A percentile compares a stretch with the other conserved stretches of the same genome.
Evolutionary conservation across 2,113 vertebrate species (phyloP).

Genomic region (Rostratula benghalensis): DNA sequence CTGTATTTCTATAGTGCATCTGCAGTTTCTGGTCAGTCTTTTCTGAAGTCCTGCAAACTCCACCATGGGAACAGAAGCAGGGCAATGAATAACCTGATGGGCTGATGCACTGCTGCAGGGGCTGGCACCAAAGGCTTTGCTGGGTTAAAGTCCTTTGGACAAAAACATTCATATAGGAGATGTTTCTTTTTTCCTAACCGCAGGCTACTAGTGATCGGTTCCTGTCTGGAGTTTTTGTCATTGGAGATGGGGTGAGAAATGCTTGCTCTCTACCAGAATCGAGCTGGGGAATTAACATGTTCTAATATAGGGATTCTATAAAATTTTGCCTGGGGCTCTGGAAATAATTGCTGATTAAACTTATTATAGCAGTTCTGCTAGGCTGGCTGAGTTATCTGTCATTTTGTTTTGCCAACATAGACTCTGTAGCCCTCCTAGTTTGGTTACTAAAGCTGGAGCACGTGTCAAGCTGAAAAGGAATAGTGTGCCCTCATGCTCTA

Average conservation of each 20-base stretch:
- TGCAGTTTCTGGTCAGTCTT: neutral
- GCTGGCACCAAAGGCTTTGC: neutral
- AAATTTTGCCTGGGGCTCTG: neutral
- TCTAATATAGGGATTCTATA: constrained; percentile 30
- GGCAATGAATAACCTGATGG: neutral
- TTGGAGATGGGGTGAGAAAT: neutral
- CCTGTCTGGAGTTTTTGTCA: neutral
- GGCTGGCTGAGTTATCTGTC: neutral
- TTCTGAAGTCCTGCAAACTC: neutral
- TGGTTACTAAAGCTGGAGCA: rapidly evolving
- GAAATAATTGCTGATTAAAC: constrained; percentile 45
- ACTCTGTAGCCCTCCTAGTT: neutral
- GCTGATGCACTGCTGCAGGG: neutral
- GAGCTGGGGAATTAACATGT: neutral
- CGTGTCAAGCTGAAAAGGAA: neutral
- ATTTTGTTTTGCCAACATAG: neutral
- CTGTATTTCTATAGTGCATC: neutral
- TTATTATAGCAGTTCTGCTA: neutral
- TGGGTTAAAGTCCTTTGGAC: neutral
- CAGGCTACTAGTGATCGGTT: neutral
- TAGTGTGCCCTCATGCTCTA: neutral
- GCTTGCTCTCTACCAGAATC: neutral
- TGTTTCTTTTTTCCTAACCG: constrained; percentile 26
- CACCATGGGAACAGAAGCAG: neutral
- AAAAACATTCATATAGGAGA: neutral